phyloP scores from a whole-genome alignment of 92 coral and sea anemone species.

The Muricea muricata region DNA sequence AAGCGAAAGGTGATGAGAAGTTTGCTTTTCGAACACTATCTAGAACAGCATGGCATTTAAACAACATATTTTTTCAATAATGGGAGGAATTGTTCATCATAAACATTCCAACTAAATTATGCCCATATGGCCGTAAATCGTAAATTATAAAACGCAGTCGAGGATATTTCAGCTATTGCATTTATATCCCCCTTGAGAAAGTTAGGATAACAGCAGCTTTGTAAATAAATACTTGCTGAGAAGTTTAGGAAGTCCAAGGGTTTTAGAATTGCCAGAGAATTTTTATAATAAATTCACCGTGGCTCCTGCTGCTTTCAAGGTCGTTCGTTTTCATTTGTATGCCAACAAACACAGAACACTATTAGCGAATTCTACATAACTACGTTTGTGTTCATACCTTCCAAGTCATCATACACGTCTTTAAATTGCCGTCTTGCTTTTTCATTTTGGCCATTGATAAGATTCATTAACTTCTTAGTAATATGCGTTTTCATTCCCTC shows the following conservation, averaged over 20 bases:
- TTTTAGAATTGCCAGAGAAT: conserved; percentile 38
- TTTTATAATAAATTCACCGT: conserved; percentile 4
- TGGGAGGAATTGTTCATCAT: conserved; percentile 21
- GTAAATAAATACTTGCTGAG: conserved; percentile 52
- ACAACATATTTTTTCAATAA: conserved; percentile 41
- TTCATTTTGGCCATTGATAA: conserved; percentile 34
- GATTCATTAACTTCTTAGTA: neutral
- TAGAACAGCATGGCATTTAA: neutral
- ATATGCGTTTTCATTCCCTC: conserved; percentile 19
- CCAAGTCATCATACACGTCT: conserved; percentile 71
- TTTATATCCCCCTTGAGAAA: conserved; percentile 19
- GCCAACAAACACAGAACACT: neutral
- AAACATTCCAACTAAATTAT: conserved; percentile 48
- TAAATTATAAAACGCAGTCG: neutral
- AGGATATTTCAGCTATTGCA: neutral
- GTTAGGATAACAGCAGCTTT: conserved; percentile 22
- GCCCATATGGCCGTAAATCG: conserved; percentile 34
- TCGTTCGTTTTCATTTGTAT: conserved; percentile 17
- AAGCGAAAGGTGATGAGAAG: neutral
- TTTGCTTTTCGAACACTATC: neutral
- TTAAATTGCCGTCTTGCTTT: conserved; percentile 60
- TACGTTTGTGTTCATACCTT: conserved; percentile 67
- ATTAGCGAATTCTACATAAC: neutral
- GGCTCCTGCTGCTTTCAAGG: conserved; percentile 47
- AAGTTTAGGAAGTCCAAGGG: conserved; percentile 49